These are phyloP conservation scores for Thymallus thymallus DNA, from an alignment of 2,113 vertebrate genomes.

Conservation along the genomic window DNA sequence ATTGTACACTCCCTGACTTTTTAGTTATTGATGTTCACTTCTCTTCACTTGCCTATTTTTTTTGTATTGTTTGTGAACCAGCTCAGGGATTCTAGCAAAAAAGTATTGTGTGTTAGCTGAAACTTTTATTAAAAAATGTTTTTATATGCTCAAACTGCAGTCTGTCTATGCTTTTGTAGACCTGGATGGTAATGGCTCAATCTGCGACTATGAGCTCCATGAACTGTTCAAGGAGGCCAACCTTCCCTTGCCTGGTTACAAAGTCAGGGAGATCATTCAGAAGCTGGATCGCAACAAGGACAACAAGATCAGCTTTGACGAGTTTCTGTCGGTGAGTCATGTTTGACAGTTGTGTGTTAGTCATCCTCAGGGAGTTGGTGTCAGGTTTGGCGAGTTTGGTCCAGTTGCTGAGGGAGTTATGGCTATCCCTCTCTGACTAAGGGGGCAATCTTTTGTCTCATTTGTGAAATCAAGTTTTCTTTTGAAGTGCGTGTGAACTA, in stretches of 20 bases:
- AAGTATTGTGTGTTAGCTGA: too few species aligned
- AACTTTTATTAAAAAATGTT: too few species aligned
- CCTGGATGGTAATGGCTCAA: conserved; percentile 83
- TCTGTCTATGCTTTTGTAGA: conserved; percentile 63
- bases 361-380: conserved; percentile 83
- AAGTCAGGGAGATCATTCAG: conserved; percentile 86
- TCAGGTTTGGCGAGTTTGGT: conserved; percentile 30
- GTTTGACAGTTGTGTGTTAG: too few species aligned
- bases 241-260: conserved; percentile 83
- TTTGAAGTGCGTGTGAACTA: too few species aligned
- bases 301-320: conserved; percentile 83
- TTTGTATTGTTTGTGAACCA: neutral
- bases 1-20: too few species aligned
- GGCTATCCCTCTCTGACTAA: too few species aligned
- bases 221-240: conserved; percentile 85
- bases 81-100: neutral
- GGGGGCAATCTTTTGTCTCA: too few species aligned
- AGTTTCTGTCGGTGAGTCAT: conserved; percentile 89
- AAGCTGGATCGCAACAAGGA: conserved; percentile 87
- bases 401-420: too few species aligned
- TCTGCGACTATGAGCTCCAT: conserved; percentile 79
- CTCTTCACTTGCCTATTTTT: neutral
- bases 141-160: neutral
- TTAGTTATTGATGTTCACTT: neutral
- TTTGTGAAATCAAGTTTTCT: too few species aligned